phyloP scores from a whole-genome alignment of 1,140 invertebrate genomes.

The Tribolium madens region DNA sequence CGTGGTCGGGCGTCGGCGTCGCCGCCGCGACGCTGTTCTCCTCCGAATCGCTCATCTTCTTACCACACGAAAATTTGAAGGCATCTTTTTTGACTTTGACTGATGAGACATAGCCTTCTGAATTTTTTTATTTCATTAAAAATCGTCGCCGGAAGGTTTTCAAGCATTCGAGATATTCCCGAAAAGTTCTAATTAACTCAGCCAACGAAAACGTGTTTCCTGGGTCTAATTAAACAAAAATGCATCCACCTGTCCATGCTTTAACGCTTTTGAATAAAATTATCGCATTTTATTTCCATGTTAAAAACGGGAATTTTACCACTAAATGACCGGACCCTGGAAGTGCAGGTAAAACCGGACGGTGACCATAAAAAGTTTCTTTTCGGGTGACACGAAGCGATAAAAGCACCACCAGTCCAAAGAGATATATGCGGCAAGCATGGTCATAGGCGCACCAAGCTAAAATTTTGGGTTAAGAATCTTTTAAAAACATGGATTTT shows the following conservation, averaged over 20 bases:
- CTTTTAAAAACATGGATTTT: too few relatives aligned
- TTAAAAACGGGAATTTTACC: slow-evolving; percentile 34
- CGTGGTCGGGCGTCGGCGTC: slow-evolving; percentile 41
- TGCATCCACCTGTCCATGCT: slow-evolving; percentile 40
- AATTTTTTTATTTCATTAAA: slow-evolving; percentile 32
- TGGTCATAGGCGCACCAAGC: too few relatives aligned
- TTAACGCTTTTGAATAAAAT: slow-evolving; percentile 40
- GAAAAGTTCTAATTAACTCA: slow-evolving; percentile 43
- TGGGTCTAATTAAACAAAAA: slow-evolving; percentile 40
- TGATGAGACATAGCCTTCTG: too few relatives aligned
- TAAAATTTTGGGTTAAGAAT: too few relatives aligned
- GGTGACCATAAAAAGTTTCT: slow-evolving; percentile 26
- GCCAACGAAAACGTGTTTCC: slow-evolving; percentile 40
- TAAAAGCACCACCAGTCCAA: slow-evolving; percentile 15
- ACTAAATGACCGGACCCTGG: slow-evolving; percentile 32
- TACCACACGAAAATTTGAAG: slow-evolving; percentile 33
- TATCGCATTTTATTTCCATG: slow-evolving; percentile 34
- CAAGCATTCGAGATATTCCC: slow-evolving; percentile 27
- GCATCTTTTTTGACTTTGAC: too few relatives aligned
- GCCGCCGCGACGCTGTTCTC: slow-evolving; percentile 2
- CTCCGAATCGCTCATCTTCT: slow-evolving; percentile 43
- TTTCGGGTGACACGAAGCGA: slow-evolving; percentile 18
- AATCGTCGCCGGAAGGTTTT: slow-evolving; percentile 9
- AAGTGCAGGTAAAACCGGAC: slow-evolving; percentile 30
- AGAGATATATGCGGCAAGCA: background rate